Percentiles rank a stretch among this genome's conserved stretches.
phyloP scores from a whole-genome alignment of 2,113 vertebrate species.

The human region GRCh38 chr2:28544501-28545000 shows the following conservation, averaged over 20 bases:
- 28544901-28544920: not conserved
- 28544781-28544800: not conserved
- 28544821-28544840: not conserved
- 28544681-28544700: not conserved
- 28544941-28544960: not conserved
- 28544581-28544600: not conserved
- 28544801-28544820: not conserved
- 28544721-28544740: not conserved
- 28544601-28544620: not conserved
- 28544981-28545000: not conserved
- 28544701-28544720: not conserved
- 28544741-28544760: not conserved
- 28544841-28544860: not conserved
- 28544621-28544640: not conserved
- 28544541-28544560: not conserved
- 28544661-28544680: rapidly evolving
- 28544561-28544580: not conserved
- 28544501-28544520: too few relatives aligned
- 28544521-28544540: not conserved
- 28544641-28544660: not conserved
- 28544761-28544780: not conserved
- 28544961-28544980: not conserved
- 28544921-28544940: not conserved
- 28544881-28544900: not conserved
- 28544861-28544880: not conserved